Conservation (phyloP, 2,113 vertebrate species). For the Rafetus swinhoei region DNA sequence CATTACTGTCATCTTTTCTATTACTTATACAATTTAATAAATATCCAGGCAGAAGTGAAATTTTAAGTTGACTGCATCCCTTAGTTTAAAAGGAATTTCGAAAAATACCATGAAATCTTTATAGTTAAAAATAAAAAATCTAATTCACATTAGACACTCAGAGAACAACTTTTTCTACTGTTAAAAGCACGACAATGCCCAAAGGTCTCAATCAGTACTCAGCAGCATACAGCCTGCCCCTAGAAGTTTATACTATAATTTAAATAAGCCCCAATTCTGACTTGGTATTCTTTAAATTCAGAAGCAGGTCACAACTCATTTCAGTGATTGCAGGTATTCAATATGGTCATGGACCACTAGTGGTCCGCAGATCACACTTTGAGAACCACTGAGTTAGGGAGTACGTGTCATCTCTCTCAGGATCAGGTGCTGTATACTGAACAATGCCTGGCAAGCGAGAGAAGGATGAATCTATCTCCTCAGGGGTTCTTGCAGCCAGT, state of each 20-base stretch:
- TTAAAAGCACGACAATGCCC: not conserved
- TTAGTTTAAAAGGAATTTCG: not conserved
- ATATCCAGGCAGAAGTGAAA: not conserved
- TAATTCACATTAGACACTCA: not conserved
- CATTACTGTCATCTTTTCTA: accelerated
- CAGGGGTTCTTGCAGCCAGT: too few species aligned
- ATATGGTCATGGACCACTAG: not conserved
- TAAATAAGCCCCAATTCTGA: not conserved
- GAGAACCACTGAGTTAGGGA: not conserved
- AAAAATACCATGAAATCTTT: not conserved
- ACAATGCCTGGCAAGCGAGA: accelerated
- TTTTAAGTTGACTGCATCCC: not conserved
- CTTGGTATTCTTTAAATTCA: not conserved
- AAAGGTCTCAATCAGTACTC: not conserved
- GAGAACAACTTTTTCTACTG: not conserved
- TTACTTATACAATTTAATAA: not conserved
- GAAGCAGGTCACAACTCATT: not conserved
- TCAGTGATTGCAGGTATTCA: not conserved
- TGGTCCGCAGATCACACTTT: too few species aligned
- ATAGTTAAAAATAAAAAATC: not conserved
- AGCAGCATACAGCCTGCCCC: not conserved
- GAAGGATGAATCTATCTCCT: not conserved
- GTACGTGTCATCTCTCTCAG: not conserved
- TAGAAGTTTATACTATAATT: not conserved
- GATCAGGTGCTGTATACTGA: accelerated